Percentiles rank a stretch among this genome's conserved stretches.
Conservation (phyloP, 2,113 vertebrate species). For the Morone saxatilis region DNA sequence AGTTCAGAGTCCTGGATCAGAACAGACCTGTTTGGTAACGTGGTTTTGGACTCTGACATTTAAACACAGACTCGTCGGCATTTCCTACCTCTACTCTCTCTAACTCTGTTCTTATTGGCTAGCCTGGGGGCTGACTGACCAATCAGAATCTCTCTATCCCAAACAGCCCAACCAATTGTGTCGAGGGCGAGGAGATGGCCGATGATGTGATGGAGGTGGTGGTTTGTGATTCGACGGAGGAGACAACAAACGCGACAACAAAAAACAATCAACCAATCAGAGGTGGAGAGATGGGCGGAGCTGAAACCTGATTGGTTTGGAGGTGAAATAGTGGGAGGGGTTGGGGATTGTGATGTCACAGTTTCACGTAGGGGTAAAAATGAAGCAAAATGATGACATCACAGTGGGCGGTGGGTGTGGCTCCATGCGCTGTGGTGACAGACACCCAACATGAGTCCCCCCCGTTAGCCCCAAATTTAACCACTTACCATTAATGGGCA, state of each 20-base stretch:
- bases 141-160: conserved; percentile 74
- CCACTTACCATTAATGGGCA: conserved; percentile 99
- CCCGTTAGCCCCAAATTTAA: conserved; percentile 77
- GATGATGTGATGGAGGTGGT: conserved; percentile 55
- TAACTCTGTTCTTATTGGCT: conserved; percentile 79
- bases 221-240: conserved; percentile 39
- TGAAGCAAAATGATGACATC: conserved; percentile 81
- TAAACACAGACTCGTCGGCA: conserved; percentile 40
- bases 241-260: conserved; percentile 64
- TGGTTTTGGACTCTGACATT: conserved; percentile 59
- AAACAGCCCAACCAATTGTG: conserved; percentile 75
- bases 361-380: conserved; percentile 67
- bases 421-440: conserved; percentile 82
- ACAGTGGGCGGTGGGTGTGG: conserved; percentile 81
- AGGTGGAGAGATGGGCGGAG: conserved; percentile 22
- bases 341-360: conserved; percentile 74
- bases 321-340: conserved; percentile 53
- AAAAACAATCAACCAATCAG: conserved; percentile 49
- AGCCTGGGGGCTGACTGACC: conserved; percentile 77
- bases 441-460: conserved; percentile 81
- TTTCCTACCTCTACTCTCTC: conserved; percentile 63
- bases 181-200: conserved; percentile 63
- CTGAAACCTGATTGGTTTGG: conserved; percentile 57
- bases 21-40: conserved; percentile 28
- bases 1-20: conserved; percentile 65